Conservation (phyloP, 2,888 invertebrate genomes). For the Dusona sp. region DNA sequence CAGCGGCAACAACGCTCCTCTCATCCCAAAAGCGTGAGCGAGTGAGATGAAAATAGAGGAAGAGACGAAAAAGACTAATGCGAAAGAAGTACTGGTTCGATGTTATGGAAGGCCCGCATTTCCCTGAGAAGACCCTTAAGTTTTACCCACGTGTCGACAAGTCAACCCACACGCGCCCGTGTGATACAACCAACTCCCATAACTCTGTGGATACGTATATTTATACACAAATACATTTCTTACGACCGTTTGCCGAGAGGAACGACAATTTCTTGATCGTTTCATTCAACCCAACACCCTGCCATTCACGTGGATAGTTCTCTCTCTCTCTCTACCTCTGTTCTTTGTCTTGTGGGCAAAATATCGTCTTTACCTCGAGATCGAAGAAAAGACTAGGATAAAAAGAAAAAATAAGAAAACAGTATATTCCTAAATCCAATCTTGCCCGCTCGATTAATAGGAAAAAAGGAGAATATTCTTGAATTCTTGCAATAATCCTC, state of each 20-base stretch:
- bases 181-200: constrained; percentile 32
- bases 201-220: neutral
- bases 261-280: constrained; percentile 64
- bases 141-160: constrained; percentile 68
- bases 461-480: neutral
- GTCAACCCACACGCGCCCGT: constrained; percentile 57
- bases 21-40: neutral
- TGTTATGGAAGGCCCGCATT: constrained; percentile 52
- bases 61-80: neutral
- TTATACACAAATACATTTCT: constrained; percentile 32
- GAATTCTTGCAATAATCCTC: constrained; percentile 38
- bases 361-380: neutral
- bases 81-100: constrained; percentile 34
- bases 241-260: constrained; percentile 50
- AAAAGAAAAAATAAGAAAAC: neutral
- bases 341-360: neutral
- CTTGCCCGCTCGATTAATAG: neutral
- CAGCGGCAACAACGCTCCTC: constrained; percentile 24
- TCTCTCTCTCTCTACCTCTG: neutral
- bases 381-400: neutral
- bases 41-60: neutral
- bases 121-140: constrained; percentile 54
- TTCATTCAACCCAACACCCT: constrained; percentile 32
- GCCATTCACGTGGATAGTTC: neutral
- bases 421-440: neutral